phyloP scores from a whole-genome alignment of 2,797 vertebrate genomes.

The Parauchenoglanis ngamensis region DNA sequence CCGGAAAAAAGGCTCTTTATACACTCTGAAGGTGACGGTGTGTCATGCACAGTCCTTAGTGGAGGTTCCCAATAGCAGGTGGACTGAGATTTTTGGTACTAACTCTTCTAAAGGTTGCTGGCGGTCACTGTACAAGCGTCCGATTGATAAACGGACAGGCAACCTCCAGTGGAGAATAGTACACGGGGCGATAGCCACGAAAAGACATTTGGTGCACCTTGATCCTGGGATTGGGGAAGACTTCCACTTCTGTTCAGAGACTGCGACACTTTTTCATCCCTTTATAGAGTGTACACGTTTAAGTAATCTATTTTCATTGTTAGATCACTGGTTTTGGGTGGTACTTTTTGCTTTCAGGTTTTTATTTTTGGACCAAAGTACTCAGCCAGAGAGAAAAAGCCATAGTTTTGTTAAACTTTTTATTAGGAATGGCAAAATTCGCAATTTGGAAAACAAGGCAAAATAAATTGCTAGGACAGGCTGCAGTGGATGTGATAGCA shows the following conservation, averaged over 20 bases:
- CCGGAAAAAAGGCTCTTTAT: neutral
- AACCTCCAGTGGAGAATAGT: neutral
- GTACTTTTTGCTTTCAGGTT: neutral
- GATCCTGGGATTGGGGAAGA: neutral
- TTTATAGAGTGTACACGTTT: neutral
- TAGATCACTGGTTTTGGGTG: neutral
- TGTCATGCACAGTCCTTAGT: neutral
- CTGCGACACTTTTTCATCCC: neutral
- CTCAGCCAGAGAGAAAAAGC: neutral
- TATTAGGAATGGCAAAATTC: neutral
- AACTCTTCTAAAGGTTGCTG: neutral
- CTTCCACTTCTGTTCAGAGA: neutral
- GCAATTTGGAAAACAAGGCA: neutral
- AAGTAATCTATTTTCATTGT: too few relatives aligned
- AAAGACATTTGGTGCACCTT: neutral
- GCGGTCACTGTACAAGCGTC: neutral
- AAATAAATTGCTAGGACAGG: neutral
- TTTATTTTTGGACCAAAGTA: constrained; percentile 1
- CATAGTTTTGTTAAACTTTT: neutral
- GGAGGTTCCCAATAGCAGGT: neutral
- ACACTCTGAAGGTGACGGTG: neutral
- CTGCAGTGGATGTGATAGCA: neutral
- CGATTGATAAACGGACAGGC: neutral
- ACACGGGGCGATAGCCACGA: neutral
- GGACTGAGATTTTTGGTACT: neutral